Base-by-base conservation (phyloP, 2,797 vertebrate species). In the Australoheros facetus region DNA sequence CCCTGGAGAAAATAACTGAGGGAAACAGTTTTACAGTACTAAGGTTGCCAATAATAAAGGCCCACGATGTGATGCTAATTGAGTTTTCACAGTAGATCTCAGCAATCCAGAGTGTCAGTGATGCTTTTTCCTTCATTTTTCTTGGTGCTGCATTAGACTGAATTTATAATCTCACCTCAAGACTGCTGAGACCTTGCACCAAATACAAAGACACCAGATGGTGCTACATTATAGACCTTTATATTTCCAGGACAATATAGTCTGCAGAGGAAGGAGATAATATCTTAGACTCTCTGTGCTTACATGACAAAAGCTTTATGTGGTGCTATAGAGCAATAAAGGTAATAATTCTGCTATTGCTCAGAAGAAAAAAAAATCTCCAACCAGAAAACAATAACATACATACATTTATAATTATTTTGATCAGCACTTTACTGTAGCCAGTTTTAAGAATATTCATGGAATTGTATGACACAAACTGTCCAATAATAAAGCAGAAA, bases 1-100 rank as follows among this genome's bases (percentile, higher is more conserved):
- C 55, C 19, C 4, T 51, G 45, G 72, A 86, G 70, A 81, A 85
- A 85, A 86, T 75, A 80, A 75, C 53, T 45, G 71, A 84, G 60
- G 39, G 56, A 77, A 86, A 76, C 51, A 66, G 53, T 45, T 59
- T 51, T 30, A 77, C 23, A 73, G 42, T 23, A n/a, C 30, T 48
- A 14, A 39, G 13, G 26, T 42, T 75, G 71, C 30, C 62, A 78
- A 60, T 80, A 81, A 86, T 45, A 42, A 62, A 83, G 39, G 28
- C 16, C 66, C 37, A 81, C 17, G 75, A 5, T 76, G 71, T 17
- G 14, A 48, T 70, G 59, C 26, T 64, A 73, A 74, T 73, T 82
- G 77, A 60, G 39, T 32, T 72, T 70, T 54, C 17, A 23, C 19
- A 55, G 64, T 54, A 51, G 34, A 71, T 73, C 53, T 79, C 21